Conservation (phyloP, 2,797 vertebrate species). For the Avahi laniger region DNA sequence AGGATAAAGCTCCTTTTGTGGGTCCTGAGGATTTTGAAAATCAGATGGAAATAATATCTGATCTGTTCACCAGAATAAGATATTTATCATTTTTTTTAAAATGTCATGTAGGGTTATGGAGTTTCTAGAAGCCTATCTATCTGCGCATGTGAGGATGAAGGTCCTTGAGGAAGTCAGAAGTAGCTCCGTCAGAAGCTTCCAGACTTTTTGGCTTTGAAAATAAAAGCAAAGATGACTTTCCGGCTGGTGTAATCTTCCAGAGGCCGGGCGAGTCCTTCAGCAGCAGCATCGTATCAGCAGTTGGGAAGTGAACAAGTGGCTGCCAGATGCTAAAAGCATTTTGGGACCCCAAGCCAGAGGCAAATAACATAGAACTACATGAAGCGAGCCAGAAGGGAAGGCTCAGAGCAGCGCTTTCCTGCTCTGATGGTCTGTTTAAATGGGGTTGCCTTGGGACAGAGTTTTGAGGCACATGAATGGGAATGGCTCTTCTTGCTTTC, state of each 20-base stretch:
- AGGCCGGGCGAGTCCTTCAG: not conserved
- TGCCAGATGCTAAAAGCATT: slow-evolving; percentile 73
- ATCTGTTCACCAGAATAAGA: not conserved
- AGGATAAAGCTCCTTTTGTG: not conserved
- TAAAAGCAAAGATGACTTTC: not conserved
- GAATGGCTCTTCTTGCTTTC: not conserved
- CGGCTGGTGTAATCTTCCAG: not conserved
- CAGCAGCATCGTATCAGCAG: not conserved
- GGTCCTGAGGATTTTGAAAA: not conserved
- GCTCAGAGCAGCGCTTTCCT: not conserved
- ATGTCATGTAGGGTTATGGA: not conserved
- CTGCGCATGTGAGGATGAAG: not conserved
- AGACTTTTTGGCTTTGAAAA: not conserved
- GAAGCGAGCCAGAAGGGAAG: not conserved
- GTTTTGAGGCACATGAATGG: not conserved
- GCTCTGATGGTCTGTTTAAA: not conserved
- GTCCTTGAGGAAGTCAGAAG: not conserved
- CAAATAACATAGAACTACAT: not conserved
- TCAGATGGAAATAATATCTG: not conserved
- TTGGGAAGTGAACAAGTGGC: slow-evolving; percentile 1
- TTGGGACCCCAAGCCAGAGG: slow-evolving; percentile 52
- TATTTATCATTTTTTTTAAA: not conserved
- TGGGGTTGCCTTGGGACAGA: not conserved
- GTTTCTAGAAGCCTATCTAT: not conserved
- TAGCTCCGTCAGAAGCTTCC: not conserved